A percentile compares a stretch with the other conserved stretches of the same genome.
Evolutionary conservation across 2,113 vertebrate species (phyloP).

Genomic region (Leiothrix lutea): DNA sequence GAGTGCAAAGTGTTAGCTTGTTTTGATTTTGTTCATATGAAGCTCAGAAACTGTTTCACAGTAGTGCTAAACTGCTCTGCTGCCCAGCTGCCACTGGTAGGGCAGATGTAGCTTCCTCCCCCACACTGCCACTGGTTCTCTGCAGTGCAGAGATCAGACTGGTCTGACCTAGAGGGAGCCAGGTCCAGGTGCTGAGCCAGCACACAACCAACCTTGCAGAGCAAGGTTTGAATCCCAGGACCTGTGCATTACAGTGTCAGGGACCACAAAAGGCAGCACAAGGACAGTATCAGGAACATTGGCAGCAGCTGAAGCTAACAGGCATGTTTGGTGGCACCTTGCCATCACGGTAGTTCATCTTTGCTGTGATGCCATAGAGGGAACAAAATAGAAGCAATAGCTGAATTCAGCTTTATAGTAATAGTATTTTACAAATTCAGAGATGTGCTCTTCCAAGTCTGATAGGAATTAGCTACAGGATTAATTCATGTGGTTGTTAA

Average conservation of each 20-base stretch:
- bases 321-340: not conserved
- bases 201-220: not conserved
- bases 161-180: fast-evolving
- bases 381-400: not conserved
- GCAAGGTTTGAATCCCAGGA: not conserved
- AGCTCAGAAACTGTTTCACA: not conserved
- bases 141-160: not conserved
- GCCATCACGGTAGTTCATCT: not conserved
- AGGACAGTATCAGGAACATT: not conserved
- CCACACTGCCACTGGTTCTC: not conserved
- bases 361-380: not conserved
- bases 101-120: not conserved
- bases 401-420: not conserved
- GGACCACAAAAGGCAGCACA: not conserved
- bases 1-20: not conserved
- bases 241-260: not conserved
- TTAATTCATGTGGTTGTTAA: not conserved
- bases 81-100: not conserved
- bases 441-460: not conserved
- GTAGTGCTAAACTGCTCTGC: not conserved
- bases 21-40: not conserved
- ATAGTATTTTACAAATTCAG: not conserved
- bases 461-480: not conserved
- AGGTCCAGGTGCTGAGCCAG: not conserved
- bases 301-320: not conserved